Evolutionary conservation across 2,113 vertebrate species (phyloP).

Genomic region (Ondatra zibethicus): DNA sequence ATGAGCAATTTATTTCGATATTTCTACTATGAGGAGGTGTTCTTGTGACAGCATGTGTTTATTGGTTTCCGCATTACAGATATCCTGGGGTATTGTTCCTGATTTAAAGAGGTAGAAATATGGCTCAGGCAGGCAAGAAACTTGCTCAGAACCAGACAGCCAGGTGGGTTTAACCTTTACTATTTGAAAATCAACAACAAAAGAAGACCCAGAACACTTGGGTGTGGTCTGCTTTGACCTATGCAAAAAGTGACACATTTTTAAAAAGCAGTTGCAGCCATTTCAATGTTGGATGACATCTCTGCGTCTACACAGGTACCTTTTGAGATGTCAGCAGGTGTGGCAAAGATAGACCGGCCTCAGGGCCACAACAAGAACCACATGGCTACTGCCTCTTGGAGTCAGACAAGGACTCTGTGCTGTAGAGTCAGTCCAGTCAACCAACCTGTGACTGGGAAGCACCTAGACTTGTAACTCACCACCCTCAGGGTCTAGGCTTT

Average conservation of each 20-base stretch:
- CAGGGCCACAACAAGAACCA: neutral
- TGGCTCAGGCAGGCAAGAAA: neutral
- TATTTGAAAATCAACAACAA: neutral
- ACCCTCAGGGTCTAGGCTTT: neutral
- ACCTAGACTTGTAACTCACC: too few species aligned
- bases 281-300: neutral
- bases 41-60: accelerated
- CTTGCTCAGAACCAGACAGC: neutral
- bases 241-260: accelerated
- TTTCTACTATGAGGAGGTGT: neutral
- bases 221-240: neutral
- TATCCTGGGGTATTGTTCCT: neutral
- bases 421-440: neutral
- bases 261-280: neutral
- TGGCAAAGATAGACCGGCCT: neutral
- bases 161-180: neutral
- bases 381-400: neutral
- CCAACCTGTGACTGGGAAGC: neutral
- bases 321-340: neutral
- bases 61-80: neutral
- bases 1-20: neutral
- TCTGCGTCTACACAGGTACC: neutral
- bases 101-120: neutral
- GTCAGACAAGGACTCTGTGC: neutral
- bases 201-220: neutral